phyloP scores from a whole-genome alignment of 2,888 invertebrate species.

The Lottia scabra region DNA sequence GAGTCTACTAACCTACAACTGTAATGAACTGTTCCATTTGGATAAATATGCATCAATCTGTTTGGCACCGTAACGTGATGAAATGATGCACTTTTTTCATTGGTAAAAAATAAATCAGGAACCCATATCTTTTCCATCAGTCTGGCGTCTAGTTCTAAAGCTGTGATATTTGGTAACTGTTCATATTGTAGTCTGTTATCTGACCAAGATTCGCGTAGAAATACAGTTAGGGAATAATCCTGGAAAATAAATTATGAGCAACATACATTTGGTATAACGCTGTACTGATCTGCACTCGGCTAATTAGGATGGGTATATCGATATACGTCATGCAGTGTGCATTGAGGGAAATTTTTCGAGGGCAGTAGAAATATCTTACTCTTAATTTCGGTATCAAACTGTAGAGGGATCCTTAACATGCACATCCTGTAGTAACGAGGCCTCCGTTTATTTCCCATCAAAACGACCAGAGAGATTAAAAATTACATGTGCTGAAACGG shows the following conservation, averaged over 20 bases:
- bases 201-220: conserved; percentile 51
- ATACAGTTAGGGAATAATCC: conserved; percentile 51
- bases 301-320: too few species aligned
- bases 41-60: conserved; percentile 54
- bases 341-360: too few species aligned
- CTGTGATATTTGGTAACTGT: conserved; percentile 32
- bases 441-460: too few species aligned
- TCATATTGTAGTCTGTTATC: conserved; percentile 42
- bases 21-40: conserved; percentile 49
- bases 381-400: too few species aligned
- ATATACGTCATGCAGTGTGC: too few species aligned
- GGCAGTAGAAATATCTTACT: too few species aligned
- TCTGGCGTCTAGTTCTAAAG: conserved; percentile 50
- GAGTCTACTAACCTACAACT: conserved; percentile 41
- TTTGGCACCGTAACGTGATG: conserved; percentile 59
- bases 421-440: too few species aligned
- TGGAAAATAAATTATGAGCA: conserved; percentile 17
- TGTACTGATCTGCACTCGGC: too few species aligned
- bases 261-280: too few species aligned
- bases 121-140: conserved; percentile 55
- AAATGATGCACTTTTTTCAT: conserved; percentile 53
- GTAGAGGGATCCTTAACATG: too few species aligned
- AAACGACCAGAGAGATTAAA: too few species aligned
- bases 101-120: conserved; percentile 56
- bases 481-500: too few species aligned